A percentile compares a stretch with the other conserved stretches of the same genome.
phyloP scores from a whole-genome alignment of 2,888 invertebrate species.

The Napeogenes inachia region DNA sequence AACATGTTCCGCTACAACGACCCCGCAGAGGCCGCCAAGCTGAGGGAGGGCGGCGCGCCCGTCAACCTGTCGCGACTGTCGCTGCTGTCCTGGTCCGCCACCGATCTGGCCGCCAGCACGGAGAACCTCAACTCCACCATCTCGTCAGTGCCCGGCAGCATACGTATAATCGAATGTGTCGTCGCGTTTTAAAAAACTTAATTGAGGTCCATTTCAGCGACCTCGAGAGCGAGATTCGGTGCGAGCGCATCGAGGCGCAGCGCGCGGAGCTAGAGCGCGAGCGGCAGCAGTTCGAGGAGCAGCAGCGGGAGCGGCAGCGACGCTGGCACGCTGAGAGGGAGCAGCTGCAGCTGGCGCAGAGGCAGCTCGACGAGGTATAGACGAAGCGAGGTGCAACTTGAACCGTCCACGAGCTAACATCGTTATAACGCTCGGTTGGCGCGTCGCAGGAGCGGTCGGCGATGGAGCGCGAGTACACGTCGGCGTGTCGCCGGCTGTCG shows the following conservation, averaged over 20 bases:
- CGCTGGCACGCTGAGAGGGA: slow-evolving; percentile 75
- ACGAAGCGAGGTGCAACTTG: no score
- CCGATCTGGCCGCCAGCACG: slow-evolving; percentile 85
- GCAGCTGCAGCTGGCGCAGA: slow-evolving; percentile 82
- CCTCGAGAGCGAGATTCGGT: slow-evolving; percentile 69
- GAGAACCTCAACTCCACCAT: slow-evolving; percentile 79
- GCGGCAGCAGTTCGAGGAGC: slow-evolving; percentile 78
- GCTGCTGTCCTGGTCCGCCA: slow-evolving; percentile 88
- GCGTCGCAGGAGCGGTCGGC: slow-evolving; percentile 69
- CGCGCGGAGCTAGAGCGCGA: slow-evolving; percentile 76
- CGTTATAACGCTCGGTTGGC: not conserved
- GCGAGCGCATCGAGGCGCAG: slow-evolving; percentile 81
- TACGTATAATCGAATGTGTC: no score
- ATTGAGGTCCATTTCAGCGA: slow-evolving; percentile 43
- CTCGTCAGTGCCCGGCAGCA: slow-evolving; percentile 46
- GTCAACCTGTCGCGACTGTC: slow-evolving; percentile 88
- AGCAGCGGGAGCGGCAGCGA: slow-evolving; percentile 72
- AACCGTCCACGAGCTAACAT: not conserved
- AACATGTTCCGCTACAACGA: slow-evolving; percentile 93
- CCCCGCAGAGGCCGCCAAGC: slow-evolving; percentile 90
- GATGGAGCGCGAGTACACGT: slow-evolving; percentile 83
- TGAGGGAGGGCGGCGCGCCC: slow-evolving; percentile 84
- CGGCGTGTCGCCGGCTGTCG: slow-evolving; percentile 77
- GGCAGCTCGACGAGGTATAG: slow-evolving; percentile 79
- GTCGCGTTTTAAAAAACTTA: not conserved